phyloP scores from a whole-genome alignment of 2,797 vertebrate genomes.

The Sandelia bainsii region DNA sequence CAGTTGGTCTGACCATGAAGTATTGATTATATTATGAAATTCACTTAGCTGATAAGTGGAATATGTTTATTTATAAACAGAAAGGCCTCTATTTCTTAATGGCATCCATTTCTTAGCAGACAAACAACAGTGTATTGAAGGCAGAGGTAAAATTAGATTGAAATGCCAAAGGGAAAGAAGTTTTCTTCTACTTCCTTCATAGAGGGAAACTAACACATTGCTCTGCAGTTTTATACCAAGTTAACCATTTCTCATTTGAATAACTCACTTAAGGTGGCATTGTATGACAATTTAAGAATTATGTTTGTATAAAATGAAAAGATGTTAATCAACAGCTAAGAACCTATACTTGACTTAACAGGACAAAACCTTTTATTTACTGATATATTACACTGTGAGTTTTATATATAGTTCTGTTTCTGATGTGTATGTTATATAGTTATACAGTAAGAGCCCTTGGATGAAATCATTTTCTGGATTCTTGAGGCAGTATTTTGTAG shows the following conservation, averaged over 20 bases:
- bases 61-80: constrained; percentile 65
- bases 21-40: constrained; percentile 71
- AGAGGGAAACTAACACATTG: constrained; percentile 30
- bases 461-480: constrained; percentile 24
- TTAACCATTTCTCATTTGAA: constrained; percentile 28
- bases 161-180: constrained; percentile 32
- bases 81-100: constrained; percentile 63
- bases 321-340: constrained; percentile 4
- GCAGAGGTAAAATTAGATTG: constrained; percentile 58
- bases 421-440: neutral
- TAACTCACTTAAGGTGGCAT: constrained; percentile 7
- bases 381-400: neutral
- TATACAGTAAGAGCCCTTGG: neutral
- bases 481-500: constrained; percentile 42
- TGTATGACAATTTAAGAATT: constrained; percentile 35
- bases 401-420: neutral
- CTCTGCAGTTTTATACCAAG: constrained; percentile 25
- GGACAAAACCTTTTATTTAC: neutral
- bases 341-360: neutral
- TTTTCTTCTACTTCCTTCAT: constrained; percentile 17
- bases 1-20: constrained; percentile 47
- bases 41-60: constrained; percentile 66
- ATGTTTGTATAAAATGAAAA: constrained; percentile 29
- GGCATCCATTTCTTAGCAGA: constrained; percentile 52
- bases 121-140: constrained; percentile 37